Percentiles rank a stretch among this genome's conserved stretches.
phyloP scores from a whole-genome alignment of 2,797 vertebrate species.

The Pangasius macronema region DNA sequence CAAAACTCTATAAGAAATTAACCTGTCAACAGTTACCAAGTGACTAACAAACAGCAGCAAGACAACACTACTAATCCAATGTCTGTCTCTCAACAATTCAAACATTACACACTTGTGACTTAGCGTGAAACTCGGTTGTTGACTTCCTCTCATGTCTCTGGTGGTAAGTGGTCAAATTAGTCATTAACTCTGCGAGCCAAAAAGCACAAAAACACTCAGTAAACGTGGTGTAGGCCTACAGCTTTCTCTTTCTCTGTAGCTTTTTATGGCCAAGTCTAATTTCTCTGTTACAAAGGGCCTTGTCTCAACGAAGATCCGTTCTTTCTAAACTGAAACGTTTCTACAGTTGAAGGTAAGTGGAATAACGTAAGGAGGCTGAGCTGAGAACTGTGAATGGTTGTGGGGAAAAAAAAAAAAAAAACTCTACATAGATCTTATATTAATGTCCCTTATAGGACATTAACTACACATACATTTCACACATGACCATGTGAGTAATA shows the following conservation, averaged over 20 bases:
- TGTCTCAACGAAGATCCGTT: neutral
- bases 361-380: neutral
- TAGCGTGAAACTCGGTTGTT: neutral
- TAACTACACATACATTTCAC: neutral
- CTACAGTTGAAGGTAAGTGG: neutral
- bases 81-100: conserved; percentile 28
- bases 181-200: conserved; percentile 60
- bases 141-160: conserved; percentile 18
- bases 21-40: conserved; percentile 34
- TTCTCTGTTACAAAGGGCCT: neutral
- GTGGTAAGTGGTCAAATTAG: conserved; percentile 60
- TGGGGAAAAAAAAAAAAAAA: too few relatives aligned
- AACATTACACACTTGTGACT: conserved; percentile 22
- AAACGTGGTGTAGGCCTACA: conserved; percentile 46
- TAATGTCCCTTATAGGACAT: neutral
- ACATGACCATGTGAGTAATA: neutral
- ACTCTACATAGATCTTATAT: neutral
- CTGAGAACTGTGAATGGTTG: neutral
- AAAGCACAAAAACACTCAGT: conserved; percentile 56
- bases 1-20: neutral
- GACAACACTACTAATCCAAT: conserved; percentile 20
- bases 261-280: neutral
- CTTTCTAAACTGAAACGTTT: neutral
- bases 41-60: conserved; percentile 30
- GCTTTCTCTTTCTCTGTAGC: neutral